These are phyloP conservation scores for Polydrusus pterygomalis DNA, from an alignment of 2,888 invertebrate genomes.

Conservation along the genomic window DNA sequence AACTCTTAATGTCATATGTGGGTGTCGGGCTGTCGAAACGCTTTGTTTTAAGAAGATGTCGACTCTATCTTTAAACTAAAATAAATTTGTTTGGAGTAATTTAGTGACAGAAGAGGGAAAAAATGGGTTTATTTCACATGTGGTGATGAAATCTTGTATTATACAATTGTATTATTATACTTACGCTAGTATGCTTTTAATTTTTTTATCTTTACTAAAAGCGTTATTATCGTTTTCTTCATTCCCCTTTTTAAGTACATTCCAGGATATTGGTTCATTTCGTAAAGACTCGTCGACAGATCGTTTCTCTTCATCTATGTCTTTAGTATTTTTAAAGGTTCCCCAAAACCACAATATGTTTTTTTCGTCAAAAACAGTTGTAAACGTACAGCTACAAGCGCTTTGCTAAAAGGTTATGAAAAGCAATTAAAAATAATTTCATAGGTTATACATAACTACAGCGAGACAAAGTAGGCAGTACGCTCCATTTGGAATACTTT, in stretches of 20 bases:
- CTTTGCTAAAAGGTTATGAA: conserved; percentile 73
- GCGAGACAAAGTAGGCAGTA: too few species aligned
- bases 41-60: too few species aligned
- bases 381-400: conserved; percentile 79
- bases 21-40: too few species aligned
- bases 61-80: too few species aligned
- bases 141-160: too few species aligned
- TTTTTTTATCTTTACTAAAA: neutral
- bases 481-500: too few species aligned
- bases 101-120: too few species aligned
- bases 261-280: neutral
- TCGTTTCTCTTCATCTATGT: conserved; percentile 55
- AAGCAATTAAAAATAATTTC: neutral
- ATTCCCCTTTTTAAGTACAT: neutral
- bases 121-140: too few species aligned
- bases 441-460: too few species aligned
- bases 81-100: too few species aligned
- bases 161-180: conserved; percentile 33
- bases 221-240: neutral
- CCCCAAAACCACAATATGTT: conserved; percentile 84
- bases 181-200: conserved; percentile 22
- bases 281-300: neutral
- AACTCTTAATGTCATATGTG: too few species aligned
- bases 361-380: conserved; percentile 78
- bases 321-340: conserved; percentile 70